Base-by-base conservation (phyloP, 2,113 vertebrate genomes). In the Hippocampus abdominalis region DNA sequence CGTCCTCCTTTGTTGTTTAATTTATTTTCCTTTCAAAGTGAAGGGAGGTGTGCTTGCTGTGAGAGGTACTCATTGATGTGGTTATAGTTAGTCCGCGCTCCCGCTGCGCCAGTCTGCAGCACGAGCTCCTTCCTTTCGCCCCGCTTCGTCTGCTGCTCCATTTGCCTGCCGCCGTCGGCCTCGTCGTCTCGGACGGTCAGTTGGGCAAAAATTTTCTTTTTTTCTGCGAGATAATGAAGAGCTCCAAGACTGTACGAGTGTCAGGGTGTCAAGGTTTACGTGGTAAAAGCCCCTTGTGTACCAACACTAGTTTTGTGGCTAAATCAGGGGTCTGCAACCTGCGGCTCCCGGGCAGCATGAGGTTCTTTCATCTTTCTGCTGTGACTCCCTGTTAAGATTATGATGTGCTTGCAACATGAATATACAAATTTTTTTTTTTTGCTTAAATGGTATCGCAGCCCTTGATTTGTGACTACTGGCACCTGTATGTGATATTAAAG, bases 1-100 rank as follows among this genome's bases (percentile, higher is more conserved):
- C 85, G 84, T 87, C 82, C 70, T 86, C 16, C 91, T 93, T 93
- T 93, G 92, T 93, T 93, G 91, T 93, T 93, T 93, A 93, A 93
- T 93, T 93, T 92, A 93, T 93, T 90, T 91, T 89, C 62, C 89
- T 91, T 93, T 93, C 91, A 93, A 93, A 93, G 92, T 90, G 86
- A 90, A 82, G 89, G 89, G 87, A 90, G 89, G 91, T 88, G 90
- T 82, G 85, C 90, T 83, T 85, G 91, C 88, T 90, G 90, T 85
- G 91, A 89, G 89, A 87, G 89, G 81, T 89, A 83, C 86, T 87
- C 89, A 91, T 93, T 93, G 92, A 93, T 93, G 91, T 93, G 88
- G 88, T 90, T 92, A 91, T 91, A 92, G 91, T 92, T 91, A 91
- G 91, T 85, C 84, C 64, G 29, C 74, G 23, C 84, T 87, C 91